Base-by-base conservation (phyloP, 2,888 invertebrate species). In the Eugnorisma glareosa region DNA sequence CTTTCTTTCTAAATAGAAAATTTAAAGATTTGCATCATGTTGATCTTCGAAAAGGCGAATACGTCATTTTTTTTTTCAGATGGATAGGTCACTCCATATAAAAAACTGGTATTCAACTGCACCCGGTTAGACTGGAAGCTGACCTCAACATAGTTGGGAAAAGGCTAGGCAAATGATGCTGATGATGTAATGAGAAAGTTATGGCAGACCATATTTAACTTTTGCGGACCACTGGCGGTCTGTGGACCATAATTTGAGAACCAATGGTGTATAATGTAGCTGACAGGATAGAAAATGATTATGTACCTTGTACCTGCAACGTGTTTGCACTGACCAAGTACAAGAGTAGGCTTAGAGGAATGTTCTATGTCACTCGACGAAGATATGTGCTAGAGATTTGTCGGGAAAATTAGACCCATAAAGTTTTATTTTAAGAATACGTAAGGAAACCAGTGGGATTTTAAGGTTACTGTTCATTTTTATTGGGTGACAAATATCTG, bases 221-320 rank as follows among this genome's bases (percentile, higher is more conserved):
- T 18, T 28, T 31, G 18, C 18, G 31, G 59, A 59, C 59, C 59
- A 21, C 59, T 31, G 59, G 59, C 10, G 59, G 59, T 59, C 59
- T 31, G 21, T 31, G 21, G 31, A 21, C 10, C 31, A 21, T 1
- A 59, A 31, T 59, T 59, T 21, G 31, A 1, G 31, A 31, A 59
- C 31, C 31, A 59, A 1, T 35, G 31, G 31, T 21, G 0, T 51
- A 15, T 31, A 28, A 28, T 79, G 54, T 66, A 24, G n/a, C 15
- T 51, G 40, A 40, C 45, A 24, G 51, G 69, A 28, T 69, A 28
- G 61, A 24, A 73, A 83, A 78, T 59, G 35, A 72, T 82, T 64
- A 51, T 66, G 51, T 51, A n/a, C 8, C 31, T 61, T 51, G 15
- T 40, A 64, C 64, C 64, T 40, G n/a, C 40, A 64, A 64, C n/a